phyloP scores from a whole-genome alignment of 1,140 invertebrate species.

The Pomacea maculata region DNA sequence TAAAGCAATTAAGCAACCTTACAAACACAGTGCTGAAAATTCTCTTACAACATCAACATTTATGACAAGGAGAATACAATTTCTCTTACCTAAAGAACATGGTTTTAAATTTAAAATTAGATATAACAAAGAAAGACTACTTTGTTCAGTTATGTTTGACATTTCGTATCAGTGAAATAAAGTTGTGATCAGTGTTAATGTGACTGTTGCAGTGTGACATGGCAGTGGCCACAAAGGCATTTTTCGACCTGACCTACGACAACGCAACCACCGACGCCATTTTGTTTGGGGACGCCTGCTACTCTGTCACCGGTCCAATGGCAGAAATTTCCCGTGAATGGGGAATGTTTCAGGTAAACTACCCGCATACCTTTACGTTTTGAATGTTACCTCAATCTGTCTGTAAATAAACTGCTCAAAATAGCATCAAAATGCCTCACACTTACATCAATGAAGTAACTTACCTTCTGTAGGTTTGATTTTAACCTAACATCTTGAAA shows the following conservation, averaged over 20 bases:
- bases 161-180: background rate
- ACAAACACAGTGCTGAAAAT: background rate
- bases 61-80: background rate
- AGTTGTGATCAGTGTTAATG: background rate
- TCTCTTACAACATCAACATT: background rate
- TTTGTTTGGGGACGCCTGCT: constrained; percentile 96
- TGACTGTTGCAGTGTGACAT: constrained; percentile 86
- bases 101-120: background rate
- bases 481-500: too few species aligned
- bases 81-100: background rate
- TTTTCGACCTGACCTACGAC: constrained; percentile 98
- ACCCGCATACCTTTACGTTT: too few species aligned
- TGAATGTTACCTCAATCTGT: too few species aligned
- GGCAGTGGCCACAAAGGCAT: constrained; percentile 96
- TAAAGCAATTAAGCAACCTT: too few species aligned
- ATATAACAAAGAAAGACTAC: background rate
- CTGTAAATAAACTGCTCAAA: too few species aligned
- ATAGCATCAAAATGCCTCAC: too few species aligned
- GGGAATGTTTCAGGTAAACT: constrained; percentile 88
- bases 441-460: too few species aligned
- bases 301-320: constrained; percentile 95
- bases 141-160: background rate
- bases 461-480: too few species aligned
- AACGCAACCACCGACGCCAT: constrained; percentile 85
- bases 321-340: constrained; percentile 97